Conservation (phyloP, 2,113 vertebrate genomes). For the Eleginops maclovinus region DNA sequence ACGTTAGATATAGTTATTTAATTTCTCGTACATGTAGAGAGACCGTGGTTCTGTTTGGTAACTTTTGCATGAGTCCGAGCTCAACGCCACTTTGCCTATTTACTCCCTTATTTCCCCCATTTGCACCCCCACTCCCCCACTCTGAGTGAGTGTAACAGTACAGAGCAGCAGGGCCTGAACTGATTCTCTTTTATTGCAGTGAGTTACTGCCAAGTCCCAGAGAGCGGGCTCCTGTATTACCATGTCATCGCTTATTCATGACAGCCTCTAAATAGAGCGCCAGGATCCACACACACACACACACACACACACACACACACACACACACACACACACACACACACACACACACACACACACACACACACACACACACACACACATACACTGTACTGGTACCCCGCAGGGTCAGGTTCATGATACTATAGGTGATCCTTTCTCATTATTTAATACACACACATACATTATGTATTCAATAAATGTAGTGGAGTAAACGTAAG, state of each 20-base stretch:
- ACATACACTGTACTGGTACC: not conserved
- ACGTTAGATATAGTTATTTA: no score
- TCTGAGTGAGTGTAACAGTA: conserved; percentile 35
- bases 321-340: conserved; percentile 5
- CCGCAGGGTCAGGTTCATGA: not conserved
- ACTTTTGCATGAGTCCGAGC: not conserved
- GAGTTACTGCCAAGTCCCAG: conserved; percentile 71
- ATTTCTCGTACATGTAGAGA: no score
- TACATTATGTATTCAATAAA: no score
- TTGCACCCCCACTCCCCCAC: not conserved
- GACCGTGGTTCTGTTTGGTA: not conserved
- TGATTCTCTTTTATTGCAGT: conserved; percentile 78
- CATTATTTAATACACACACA: not conserved
- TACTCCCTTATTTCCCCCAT: not conserved
- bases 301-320: conserved; percentile 8
- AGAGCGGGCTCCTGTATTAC: conserved; percentile 68
- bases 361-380: not conserved
- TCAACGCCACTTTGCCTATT: no score
- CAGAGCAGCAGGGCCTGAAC: conserved; percentile 71
- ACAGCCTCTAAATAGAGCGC: conserved; percentile 60
- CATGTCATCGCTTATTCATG: conserved; percentile 81
- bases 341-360: not conserved
- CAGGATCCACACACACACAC: conserved; percentile 6
- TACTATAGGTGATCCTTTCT: conserved; percentile 14
- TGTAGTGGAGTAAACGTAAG: no score